Conservation (phyloP, 2,888 invertebrate species). For the Cheilosia impressa region DNA sequence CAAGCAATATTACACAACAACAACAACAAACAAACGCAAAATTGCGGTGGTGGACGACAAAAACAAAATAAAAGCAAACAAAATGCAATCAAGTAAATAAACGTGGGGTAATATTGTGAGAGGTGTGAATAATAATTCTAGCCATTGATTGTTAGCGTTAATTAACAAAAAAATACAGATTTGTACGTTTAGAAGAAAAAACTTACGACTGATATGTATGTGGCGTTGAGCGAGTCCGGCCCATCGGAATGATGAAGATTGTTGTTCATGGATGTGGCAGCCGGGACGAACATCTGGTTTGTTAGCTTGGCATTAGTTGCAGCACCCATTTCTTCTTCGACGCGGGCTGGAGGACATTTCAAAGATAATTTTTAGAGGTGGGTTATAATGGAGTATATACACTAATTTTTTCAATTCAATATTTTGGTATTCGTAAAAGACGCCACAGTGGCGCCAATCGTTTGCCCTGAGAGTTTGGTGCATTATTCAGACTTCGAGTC, state of each 20-base stretch:
- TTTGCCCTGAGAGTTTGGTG: no score
- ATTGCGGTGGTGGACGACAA: conserved; percentile 55
- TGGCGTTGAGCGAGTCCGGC: conserved; percentile 86
- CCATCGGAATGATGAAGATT: conserved; percentile 80
- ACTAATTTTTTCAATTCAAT: no score
- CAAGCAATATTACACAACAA: conserved; percentile 67
- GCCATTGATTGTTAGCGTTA: conserved; percentile 39
- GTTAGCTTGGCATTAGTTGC: conserved; percentile 85
- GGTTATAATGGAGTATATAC: no score
- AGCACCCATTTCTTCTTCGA: conserved; percentile 86
- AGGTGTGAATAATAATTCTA: conserved; percentile 45
- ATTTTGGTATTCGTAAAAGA: no score
- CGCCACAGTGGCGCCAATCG: no score
- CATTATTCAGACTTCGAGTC: no score
- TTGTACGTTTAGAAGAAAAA: not conserved
- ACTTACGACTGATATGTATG: conserved; percentile 91
- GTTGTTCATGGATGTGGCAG: conserved; percentile 82
- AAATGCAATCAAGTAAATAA: conserved; percentile 65
- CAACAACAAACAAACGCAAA: conserved; percentile 63
- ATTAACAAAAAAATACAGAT: not conserved
- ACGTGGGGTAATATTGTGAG: conserved; percentile 43
- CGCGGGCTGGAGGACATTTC: conserved; percentile 85
- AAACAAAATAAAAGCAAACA: conserved; percentile 63
- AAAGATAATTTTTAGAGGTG: conserved; percentile 35
- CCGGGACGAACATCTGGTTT: conserved; percentile 86